Evolutionary conservation across 2,797 vertebrate genomes (phyloP), one percentile per base, ranked within the genome.

Genomic region (Phrynocephalus vlangalii): DNA sequence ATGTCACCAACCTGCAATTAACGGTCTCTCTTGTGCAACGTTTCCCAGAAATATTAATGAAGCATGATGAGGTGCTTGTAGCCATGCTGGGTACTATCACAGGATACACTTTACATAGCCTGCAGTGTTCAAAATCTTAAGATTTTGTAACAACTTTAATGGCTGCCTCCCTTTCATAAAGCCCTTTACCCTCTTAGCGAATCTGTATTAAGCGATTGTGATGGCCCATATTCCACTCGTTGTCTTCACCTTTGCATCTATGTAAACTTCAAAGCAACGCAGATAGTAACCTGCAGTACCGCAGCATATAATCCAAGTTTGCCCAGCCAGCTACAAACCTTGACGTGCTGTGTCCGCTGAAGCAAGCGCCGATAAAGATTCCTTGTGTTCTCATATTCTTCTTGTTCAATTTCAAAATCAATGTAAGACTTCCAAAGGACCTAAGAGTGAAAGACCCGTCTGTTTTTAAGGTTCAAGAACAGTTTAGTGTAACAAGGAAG

Each of bases 341-440:
- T 99, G 87, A 99, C 98, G 0, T 99, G 99, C 63, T 99, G 99
- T 0, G 99, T 99, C 79, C 98, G 97, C 94, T 99, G 98, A 76
- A 99, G 97, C 88, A 99, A 91, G 26, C 98, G 95, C 87, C 97
- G 97, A 92, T 99, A 99, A 52, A 99, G 98, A 70, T 95, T 98
- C 81, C 98, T 97, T 26, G 98, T 99, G 92, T 98, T 98, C 44
- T 97, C 98, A 38, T 97, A 99, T 93, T 99, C 98, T 88, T 99
- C 99, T 90, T 99, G 99, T 95, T 99, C 99, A 9, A 99, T 99
- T 96, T 99, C 98, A 95, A 98, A 99, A 95, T 99, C 99, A 85
- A 99, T 99, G 89, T 99, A 99, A 9, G 99, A 99, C 93, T 99
- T 99, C 99, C 99, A 99, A 89, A 99, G 97, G 82, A 99, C 98